Conservation (phyloP, 2,113 vertebrate genomes). For the Hypomesus transpacificus region DNA sequence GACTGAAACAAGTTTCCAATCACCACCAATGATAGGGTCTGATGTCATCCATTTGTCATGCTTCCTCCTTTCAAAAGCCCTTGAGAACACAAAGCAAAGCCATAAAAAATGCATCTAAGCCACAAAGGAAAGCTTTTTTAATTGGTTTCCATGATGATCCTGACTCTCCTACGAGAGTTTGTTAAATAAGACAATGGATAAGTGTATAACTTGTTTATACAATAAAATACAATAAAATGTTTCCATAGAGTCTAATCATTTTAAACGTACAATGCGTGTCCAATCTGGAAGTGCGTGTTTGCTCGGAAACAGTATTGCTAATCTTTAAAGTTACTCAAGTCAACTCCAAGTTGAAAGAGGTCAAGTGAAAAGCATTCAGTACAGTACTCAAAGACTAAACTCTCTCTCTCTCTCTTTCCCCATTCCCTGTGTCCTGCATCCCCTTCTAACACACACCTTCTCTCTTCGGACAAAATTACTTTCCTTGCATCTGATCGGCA, state of each 20-base stretch:
- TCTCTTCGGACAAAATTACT: constrained; percentile 29
- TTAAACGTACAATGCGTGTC: too few species aligned
- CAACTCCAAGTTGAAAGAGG: background rate
- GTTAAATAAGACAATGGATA: constrained; percentile 45
- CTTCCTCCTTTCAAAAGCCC: constrained; percentile 36
- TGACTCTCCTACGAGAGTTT: constrained; percentile 23
- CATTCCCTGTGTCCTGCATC: background rate
- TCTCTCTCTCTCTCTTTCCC: constrained; percentile 13
- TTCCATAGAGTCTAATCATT: too few species aligned
- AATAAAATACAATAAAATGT: too few species aligned
- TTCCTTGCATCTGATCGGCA: constrained; percentile 75
- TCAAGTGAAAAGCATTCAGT: too few species aligned
- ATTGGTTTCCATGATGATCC: constrained; percentile 35
- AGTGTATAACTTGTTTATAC: background rate
- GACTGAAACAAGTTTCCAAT: constrained; percentile 45
- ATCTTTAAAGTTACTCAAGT: background rate
- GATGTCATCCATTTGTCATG: constrained; percentile 60
- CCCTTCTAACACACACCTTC: constrained; percentile 3
- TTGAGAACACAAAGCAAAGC: constrained; percentile 17
- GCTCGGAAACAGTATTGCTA: too few species aligned
- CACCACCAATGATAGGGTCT: constrained; percentile 37
- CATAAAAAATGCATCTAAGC: constrained; percentile 32
- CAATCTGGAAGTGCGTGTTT: too few species aligned
- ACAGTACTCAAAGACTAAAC: too few species aligned
- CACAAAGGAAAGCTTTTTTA: constrained; percentile 37